A percentile compares a stretch with the other conserved stretches of the same genome.
These are phyloP conservation scores for Mesochorus sp. DNA, from an alignment of 2,888 invertebrate genomes.

Conservation along the genomic window DNA sequence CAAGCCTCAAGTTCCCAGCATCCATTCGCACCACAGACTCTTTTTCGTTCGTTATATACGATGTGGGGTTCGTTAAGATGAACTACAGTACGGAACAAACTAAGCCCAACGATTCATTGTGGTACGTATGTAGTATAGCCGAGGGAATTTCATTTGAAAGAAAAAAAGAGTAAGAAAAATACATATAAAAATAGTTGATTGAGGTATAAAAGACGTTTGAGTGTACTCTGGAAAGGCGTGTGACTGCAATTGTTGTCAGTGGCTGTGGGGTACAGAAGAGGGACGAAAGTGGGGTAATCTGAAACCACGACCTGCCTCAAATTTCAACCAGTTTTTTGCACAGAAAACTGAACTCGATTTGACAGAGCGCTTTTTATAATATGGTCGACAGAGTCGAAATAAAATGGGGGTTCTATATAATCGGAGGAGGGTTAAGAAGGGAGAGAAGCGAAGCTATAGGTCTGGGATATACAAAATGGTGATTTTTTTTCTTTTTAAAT, in stretches of 20 bases:
- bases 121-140: neutral
- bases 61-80: slow-evolving; percentile 3
- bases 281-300: slow-evolving; percentile 37
- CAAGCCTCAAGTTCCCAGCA: slow-evolving; percentile 41
- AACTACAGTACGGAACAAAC: slow-evolving; percentile 37
- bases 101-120: slow-evolving; percentile 38
- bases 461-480: slow-evolving; percentile 48
- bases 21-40: slow-evolving; percentile 20
- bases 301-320: slow-evolving; percentile 60
- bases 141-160: slow-evolving; percentile 5
- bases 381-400: slow-evolving; percentile 27
- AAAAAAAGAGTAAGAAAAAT: slow-evolving; percentile 9
- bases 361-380: slow-evolving; percentile 40
- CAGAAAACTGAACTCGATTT: slow-evolving; percentile 23
- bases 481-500: too few species aligned
- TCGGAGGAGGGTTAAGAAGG: slow-evolving; percentile 13
- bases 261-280: neutral
- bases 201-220: neutral
- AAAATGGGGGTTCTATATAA: slow-evolving; percentile 30
- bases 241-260: slow-evolving; percentile 55
- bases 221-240: neutral
- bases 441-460: slow-evolving; percentile 19
- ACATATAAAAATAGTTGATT: slow-evolving; percentile 20
- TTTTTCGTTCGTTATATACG: slow-evolving; percentile 17
- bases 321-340: slow-evolving; percentile 53